phyloP scores from a whole-genome alignment of 2,113 vertebrate species.

The Elephas maximus region DNA sequence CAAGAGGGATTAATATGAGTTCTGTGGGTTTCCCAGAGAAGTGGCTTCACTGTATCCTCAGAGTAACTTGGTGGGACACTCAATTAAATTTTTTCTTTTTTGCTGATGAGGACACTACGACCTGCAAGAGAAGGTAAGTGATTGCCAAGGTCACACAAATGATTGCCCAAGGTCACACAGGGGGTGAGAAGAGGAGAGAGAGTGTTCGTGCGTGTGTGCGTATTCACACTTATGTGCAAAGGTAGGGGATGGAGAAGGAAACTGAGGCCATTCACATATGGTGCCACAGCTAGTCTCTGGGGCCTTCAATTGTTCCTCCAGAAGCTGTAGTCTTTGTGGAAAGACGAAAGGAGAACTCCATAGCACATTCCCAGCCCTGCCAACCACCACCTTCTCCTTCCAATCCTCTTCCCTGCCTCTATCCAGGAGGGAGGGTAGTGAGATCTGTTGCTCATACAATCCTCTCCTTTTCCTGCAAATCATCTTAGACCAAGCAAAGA shows the following conservation, averaged over 20 bases:
- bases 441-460: background rate
- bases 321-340: background rate
- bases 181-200: background rate
- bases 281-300: background rate
- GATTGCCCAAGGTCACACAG: background rate
- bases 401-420: background rate
- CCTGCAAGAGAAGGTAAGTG: background rate
- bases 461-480: background rate
- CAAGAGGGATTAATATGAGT: background rate
- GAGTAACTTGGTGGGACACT: background rate
- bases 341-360: accelerated
- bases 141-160: background rate
- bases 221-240: background rate
- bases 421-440: background rate
- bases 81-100: background rate
- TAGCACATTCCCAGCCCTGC: accelerated
- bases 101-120: background rate
- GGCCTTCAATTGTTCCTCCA: background rate
- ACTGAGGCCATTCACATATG: background rate
- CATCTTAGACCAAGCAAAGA: background rate
- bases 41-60: background rate
- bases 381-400: accelerated
- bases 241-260: background rate
- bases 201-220: background rate
- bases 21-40: background rate